Conservation (phyloP, 2,797 vertebrate genomes). For the Enteromius mattozi region DNA sequence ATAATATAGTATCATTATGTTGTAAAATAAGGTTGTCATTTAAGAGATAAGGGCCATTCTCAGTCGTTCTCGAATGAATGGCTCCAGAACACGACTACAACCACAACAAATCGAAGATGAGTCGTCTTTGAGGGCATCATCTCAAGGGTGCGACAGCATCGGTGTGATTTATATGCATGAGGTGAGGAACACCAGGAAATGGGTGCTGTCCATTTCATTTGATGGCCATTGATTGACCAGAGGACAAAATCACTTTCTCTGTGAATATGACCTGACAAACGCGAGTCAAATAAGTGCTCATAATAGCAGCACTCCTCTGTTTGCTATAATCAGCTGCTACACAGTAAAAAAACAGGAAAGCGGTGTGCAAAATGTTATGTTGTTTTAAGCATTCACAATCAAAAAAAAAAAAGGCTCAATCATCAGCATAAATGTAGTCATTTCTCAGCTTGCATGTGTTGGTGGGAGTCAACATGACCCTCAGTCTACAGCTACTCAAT, state of each 20-base stretch:
- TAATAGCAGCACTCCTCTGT: conserved; percentile 44
- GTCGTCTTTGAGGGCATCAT: not conserved
- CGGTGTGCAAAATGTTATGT: conserved; percentile 37
- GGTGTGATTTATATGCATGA: conserved; percentile 69
- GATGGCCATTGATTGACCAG: conserved; percentile 72
- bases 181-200: conserved; percentile 69
- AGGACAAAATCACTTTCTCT: conserved; percentile 56
- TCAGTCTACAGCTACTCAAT: conserved; percentile 6
- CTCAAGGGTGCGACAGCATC: conserved; percentile 45
- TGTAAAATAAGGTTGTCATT: conserved; percentile 14
- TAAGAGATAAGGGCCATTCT: not conserved
- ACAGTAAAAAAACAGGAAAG: conserved; percentile 14
- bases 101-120: conserved; percentile 14
- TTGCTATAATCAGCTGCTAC: conserved; percentile 44
- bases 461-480: not conserved
- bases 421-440: conserved; percentile 36
- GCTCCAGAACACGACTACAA: not conserved
- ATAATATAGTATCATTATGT: not conserved
- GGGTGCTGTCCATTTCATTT: conserved; percentile 74
- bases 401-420: conserved; percentile 54
- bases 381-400: conserved; percentile 53
- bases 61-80: not conserved
- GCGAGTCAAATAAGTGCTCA: conserved; percentile 49
- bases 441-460: conserved; percentile 19
- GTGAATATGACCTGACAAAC: conserved; percentile 54